phyloP scores from a whole-genome alignment of 2,888 invertebrate genomes.

The Megalurothrips usitatus region DNA sequence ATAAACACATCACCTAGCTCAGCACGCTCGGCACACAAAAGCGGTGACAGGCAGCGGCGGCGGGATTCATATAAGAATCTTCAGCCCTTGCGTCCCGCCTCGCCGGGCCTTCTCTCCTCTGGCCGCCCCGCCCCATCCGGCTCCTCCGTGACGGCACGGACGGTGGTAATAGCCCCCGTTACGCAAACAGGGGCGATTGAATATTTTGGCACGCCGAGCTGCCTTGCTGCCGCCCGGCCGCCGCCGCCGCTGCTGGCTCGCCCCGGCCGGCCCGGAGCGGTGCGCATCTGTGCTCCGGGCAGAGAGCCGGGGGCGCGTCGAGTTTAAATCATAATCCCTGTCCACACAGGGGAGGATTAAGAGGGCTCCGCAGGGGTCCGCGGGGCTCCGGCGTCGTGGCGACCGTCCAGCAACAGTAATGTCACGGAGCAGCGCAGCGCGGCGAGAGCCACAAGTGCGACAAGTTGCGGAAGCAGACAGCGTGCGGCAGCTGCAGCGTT shows the following conservation, averaged over 20 bases:
- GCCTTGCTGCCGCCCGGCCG: neutral
- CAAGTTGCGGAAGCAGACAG: neutral
- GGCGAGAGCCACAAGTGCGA: neutral
- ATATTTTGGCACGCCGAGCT: neutral
- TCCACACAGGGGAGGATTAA: slow-evolving; percentile 10
- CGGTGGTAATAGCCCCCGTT: neutral
- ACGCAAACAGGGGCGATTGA: neutral
- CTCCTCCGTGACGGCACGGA: neutral
- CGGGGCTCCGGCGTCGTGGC: neutral
- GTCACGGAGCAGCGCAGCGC: neutral
- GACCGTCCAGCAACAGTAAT: neutral
- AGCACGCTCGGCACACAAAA: neutral
- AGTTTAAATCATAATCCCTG: slow-evolving; percentile 18
- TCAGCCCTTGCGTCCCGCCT: neutral
- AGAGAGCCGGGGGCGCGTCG: too few relatives aligned
- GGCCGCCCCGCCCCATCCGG: neutral
- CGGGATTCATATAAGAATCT: slow-evolving; percentile 5
- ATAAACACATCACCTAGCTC: slow-evolving; percentile 14
- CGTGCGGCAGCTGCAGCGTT: neutral
- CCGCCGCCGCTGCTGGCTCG: neutral
- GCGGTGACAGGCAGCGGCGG: neutral
- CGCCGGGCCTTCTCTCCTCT: neutral
- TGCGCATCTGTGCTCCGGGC: too few relatives aligned
- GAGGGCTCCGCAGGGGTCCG: neutral
- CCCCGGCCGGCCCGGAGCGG: neutral